phyloP scores from a whole-genome alignment of 2,113 vertebrate genomes.

The Centropus unirufus region DNA sequence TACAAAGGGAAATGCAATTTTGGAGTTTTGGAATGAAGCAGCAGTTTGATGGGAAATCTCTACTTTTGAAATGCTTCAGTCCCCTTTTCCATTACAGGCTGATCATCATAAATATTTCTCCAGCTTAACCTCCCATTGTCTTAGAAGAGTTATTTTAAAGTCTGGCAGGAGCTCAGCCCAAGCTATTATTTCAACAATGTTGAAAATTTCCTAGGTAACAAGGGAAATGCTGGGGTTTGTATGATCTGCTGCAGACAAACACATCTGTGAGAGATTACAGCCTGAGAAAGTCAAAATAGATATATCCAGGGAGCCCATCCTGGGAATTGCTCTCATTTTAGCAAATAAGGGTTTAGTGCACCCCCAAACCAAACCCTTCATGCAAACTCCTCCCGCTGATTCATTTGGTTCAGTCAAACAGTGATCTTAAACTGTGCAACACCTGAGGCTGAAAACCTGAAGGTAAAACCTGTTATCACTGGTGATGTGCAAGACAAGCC shows the following conservation, averaged over 20 bases:
- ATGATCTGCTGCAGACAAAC: not conserved
- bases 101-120: not conserved
- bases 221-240: not conserved
- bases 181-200: not conserved
- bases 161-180: not conserved
- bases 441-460: not conserved
- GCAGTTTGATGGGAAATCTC: not conserved
- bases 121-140: not conserved
- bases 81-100: not conserved
- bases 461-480: not conserved
- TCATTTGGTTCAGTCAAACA: not conserved
- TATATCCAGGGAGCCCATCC: not conserved
- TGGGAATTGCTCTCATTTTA: not conserved
- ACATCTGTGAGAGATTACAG: constrained; percentile 29
- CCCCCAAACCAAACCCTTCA: not conserved
- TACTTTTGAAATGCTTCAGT: not conserved
- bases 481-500: not conserved
- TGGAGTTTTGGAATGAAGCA: not conserved
- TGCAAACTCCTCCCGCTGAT: not conserved
- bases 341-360: not conserved
- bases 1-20: not conserved
- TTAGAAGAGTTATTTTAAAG: not conserved
- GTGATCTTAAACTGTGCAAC: accelerated
- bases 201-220: not conserved
- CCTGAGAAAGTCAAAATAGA: not conserved